Conservation (phyloP, 2,797 vertebrate species). For the Pyrocephalus nanus region DNA sequence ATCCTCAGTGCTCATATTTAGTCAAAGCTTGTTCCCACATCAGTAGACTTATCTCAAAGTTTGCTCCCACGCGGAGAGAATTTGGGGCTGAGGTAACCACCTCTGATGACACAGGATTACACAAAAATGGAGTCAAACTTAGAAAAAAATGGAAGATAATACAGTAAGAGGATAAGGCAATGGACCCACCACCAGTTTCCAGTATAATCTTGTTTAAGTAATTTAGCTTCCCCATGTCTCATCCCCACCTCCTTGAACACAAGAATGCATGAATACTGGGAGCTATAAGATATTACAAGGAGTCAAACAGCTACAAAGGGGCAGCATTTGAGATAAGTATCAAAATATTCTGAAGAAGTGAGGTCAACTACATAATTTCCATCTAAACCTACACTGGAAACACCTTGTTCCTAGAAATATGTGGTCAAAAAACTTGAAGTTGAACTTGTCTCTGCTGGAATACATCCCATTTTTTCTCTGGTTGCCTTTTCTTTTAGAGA, state of each 20-base stretch:
- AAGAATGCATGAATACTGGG: background rate
- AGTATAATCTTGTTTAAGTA: background rate
- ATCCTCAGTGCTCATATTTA: background rate
- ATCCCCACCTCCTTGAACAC: background rate
- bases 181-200: background rate
- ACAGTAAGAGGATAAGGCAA: background rate
- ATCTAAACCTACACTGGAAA: background rate
- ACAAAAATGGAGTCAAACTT: background rate
- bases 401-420: background rate
- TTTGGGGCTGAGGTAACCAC: background rate
- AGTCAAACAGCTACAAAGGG: background rate
- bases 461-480: background rate
- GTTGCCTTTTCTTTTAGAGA: background rate
- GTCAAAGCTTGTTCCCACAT: background rate
- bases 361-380: background rate
- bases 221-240: background rate
- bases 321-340: background rate
- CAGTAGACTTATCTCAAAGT: background rate
- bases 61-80: background rate
- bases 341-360: background rate
- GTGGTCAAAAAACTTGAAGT: background rate
- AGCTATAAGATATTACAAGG: background rate
- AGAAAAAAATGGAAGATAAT: background rate
- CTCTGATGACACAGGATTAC: background rate
- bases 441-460: background rate